phyloP scores from a whole-genome alignment of 2,113 vertebrate genomes.

The Dryoscopus gambensis region DNA sequence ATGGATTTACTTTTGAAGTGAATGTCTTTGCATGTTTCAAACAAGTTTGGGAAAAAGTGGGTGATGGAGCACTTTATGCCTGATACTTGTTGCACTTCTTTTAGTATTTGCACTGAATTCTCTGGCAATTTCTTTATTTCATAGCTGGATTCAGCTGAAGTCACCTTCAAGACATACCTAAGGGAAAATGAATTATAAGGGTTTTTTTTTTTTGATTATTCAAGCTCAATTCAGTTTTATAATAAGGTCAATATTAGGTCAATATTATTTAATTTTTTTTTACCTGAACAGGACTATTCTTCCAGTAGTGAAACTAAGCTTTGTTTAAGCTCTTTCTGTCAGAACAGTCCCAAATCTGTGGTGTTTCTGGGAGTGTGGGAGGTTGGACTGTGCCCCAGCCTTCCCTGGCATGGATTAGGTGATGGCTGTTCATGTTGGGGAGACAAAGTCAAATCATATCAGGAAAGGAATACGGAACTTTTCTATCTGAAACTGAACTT shows the following conservation, averaged over 20 bases:
- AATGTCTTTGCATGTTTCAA: neutral
- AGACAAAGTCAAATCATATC: rapidly evolving
- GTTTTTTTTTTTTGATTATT: neutral
- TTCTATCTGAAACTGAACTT: neutral
- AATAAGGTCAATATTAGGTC: neutral
- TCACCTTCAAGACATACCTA: neutral
- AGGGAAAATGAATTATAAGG: neutral
- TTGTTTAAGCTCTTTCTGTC: neutral
- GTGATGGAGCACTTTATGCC: neutral
- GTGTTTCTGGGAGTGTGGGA: neutral
- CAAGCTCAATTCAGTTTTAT: neutral
- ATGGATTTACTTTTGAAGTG: neutral
- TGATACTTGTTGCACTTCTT: neutral
- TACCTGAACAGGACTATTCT: neutral
- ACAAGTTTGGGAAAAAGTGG: neutral
- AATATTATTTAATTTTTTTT: neutral
- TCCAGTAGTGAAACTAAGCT: neutral
- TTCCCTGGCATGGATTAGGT: neutral
- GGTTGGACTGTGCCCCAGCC: neutral
- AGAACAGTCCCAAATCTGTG: neutral
- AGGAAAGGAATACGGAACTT: neutral
- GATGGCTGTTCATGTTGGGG: rapidly evolving
- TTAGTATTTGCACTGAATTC: neutral
- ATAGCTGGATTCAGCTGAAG: neutral
- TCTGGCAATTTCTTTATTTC: neutral